A percentile compares a stretch with the other conserved stretches of the same genome.
These are phyloP conservation scores for Dilophus febrilis DNA, from an alignment of 2,888 invertebrate species.

Conservation along the genomic window DNA sequence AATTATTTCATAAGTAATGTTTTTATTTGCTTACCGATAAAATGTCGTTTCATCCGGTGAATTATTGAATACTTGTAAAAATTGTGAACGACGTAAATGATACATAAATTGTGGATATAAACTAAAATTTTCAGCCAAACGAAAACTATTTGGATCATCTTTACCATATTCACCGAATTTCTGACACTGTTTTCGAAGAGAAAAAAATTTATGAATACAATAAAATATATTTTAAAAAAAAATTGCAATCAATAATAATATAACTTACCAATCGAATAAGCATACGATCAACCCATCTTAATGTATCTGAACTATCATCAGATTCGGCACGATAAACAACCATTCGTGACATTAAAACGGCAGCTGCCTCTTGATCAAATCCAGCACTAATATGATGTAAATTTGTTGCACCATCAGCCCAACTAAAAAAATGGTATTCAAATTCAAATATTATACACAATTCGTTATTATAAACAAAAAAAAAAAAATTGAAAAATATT, in stretches of 20 bases:
- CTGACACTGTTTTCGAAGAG: constrained; percentile 56
- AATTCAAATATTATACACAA: not conserved
- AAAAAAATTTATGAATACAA: constrained; percentile 17
- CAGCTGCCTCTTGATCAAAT: constrained; percentile 96
- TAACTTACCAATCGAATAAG: constrained; percentile 74
- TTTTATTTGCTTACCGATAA: constrained; percentile 53
- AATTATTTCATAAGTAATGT: too few species aligned
- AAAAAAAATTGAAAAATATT: not conserved
- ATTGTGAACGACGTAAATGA: constrained; percentile 93
- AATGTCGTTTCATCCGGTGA: constrained; percentile 99
- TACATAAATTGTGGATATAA: constrained; percentile 99
- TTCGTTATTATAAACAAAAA: too few species aligned
- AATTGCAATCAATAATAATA: not conserved
- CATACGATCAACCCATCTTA: constrained; percentile 97
- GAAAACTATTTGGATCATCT: constrained; percentile 92
- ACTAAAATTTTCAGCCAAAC: constrained; percentile 90
- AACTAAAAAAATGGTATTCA: constrained; percentile 35
- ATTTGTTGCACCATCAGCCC: constrained; percentile 87
- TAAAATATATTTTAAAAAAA: constrained; percentile 3
- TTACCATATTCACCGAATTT: constrained; percentile 98
- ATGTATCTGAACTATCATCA: constrained; percentile 90
- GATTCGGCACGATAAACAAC: constrained; percentile 92
- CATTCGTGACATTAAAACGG: constrained; percentile 91
- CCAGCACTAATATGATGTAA: constrained; percentile 84
- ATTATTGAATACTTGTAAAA: constrained; percentile 98